Evolutionary conservation across 2,113 vertebrate genomes (phyloP), one percentile per base, ranked within the genome.

Genomic region (Alligator sinensis): DNA sequence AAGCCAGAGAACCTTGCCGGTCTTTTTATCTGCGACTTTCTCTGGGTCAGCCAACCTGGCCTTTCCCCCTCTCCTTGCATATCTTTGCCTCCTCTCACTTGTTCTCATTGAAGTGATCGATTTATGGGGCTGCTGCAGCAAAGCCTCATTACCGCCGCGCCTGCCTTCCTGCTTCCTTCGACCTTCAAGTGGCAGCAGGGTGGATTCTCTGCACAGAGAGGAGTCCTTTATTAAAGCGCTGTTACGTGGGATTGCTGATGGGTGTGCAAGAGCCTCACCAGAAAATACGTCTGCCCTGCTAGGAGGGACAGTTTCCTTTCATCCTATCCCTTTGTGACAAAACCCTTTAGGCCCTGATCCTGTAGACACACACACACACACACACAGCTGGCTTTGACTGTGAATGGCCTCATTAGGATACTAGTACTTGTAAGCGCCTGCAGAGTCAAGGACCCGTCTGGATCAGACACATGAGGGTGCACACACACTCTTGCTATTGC

Each of bases 101-200:
- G 86, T 93, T 86, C 92, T 85, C 86, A 58, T 2, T 30, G 86
- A 95, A 90, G 90, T 68, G 77, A 64, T 17, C 64, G 79, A 82
- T 93, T 91, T 94, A 91, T 6, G 2, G 19, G 34, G 5, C 30
- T 22, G 30, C 4, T 6, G 5, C 68, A 72, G 68, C 30, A 38
- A 38, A 38, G 68, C 30, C 91, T 95, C 77, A 85, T 96, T 94
- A 96, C 90, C 94, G 91, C 70, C 3, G 28, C 18, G 5, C 47
- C 84, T 68, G 74, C 85, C 57, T 38, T 28, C 63, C 63, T 79
- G 75, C 92, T 83, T 80, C 94, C 80, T 64, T 25, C 93, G 76
- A 16, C 74, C 25, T 28, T 24, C 82, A 62, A 55, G 22, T 3
- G 47, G 78, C 68, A 68, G 66, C 72, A 21, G 80, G 84, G 30